Percentiles rank a stretch among this genome's conserved stretches.
These are phyloP conservation scores for Drosophila azteca DNA, from an alignment of 1,140 invertebrate species.

Conservation along the genomic window DNA sequence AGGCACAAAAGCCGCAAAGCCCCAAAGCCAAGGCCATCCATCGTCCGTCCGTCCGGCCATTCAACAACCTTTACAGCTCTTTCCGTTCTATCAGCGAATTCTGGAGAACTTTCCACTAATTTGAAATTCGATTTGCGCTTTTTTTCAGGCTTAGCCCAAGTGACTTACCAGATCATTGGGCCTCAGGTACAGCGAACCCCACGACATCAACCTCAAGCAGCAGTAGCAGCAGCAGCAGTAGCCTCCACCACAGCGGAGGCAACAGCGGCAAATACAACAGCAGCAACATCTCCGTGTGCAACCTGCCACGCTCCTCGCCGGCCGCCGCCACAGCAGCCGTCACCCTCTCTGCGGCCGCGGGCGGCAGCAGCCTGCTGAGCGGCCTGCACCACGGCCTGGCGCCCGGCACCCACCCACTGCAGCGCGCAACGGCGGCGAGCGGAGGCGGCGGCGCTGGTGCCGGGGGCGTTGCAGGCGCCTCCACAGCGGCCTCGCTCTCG, in stretches of 20 bases:
- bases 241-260: conserved; percentile 26
- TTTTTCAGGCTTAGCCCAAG: conserved; percentile 83
- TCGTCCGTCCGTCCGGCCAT: too few species aligned
- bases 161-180: conserved; percentile 84
- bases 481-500: conserved; percentile 45
- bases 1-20: background rate
- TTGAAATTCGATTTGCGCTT: background rate
- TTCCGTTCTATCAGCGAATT: background rate
- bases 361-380: conserved; percentile 57
- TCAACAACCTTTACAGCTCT: background rate
- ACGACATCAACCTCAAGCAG: conserved; percentile 58
- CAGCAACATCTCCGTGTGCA: conserved; percentile 72
- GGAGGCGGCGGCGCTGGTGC: conserved; percentile 56
- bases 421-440: conserved; percentile 65
- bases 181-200: conserved; percentile 71
- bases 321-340: conserved; percentile 82
- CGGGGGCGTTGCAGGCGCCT: conserved; percentile 54
- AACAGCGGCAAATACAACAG: conserved; percentile 37
- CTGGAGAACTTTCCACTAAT: conserved; percentile 14
- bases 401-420: conserved; percentile 67
- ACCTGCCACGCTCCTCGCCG: conserved; percentile 80
- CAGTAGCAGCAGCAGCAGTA: conserved; percentile 27
- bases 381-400: conserved; percentile 65
- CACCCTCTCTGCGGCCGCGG: conserved; percentile 67
- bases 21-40: background rate